Evolutionary conservation across 2,888 invertebrate species (phyloP), one percentile per base, ranked within the genome.

Genomic region (Melinaea menophilus): DNA sequence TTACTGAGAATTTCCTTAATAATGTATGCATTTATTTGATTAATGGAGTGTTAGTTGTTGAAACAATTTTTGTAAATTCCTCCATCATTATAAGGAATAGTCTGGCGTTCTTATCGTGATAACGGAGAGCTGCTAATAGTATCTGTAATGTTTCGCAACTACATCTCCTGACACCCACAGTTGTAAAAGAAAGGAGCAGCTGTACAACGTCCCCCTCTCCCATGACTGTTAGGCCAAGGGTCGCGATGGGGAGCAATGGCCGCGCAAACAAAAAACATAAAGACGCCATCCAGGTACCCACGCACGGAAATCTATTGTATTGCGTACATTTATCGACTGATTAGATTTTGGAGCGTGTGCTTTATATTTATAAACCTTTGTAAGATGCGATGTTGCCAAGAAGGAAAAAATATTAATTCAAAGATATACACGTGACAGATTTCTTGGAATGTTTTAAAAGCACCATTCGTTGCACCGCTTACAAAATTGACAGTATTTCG

Each of bases 191-290:
- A 86, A 86, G 82, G 84, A 88, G 86, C 90, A 90, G 90, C 90
- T 90, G 90, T 90, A 85, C 80, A 75, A 79, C 73, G 79, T 76
- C 82, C 86, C 88, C 86, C 87, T 85, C 82, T 83, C 79, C 83
- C 82, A 85, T 85, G 81, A 88, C 88, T 88, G 87, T 89, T 82
- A 82, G 79, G 73, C 82, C 84, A 85, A 86, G 86, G 88, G 89
- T 86, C 88, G 82, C 81, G 82, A 81, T 80, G 79, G 85, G 84
- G 88, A 88, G 86, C 85, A 85, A 81, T 83, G 81, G 80, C 80
- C 84, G 81, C 69, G 71, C 74, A 80, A 82, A 84, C 84, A 78
- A 86, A 76, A 79, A 73, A 76, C 76, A 78, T 81, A 83, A 84
- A 76, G 78, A 82, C 77, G 75, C 76, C 78, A 81, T 83, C 80